Conservation (phyloP, 2,888 invertebrate species). For the Chesias legatella region DNA sequence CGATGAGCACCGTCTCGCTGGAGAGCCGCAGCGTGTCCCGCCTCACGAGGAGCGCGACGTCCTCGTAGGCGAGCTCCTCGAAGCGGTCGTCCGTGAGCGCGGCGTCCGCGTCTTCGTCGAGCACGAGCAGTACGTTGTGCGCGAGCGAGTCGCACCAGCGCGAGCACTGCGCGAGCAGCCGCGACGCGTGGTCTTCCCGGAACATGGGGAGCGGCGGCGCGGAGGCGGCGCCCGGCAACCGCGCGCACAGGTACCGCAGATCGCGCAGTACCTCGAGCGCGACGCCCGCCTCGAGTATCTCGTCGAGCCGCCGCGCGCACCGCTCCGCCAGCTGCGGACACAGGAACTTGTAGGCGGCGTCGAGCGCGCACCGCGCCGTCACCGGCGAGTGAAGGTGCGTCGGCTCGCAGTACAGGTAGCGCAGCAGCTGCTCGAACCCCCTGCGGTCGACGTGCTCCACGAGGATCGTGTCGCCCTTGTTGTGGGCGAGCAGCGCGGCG, state of each 20-base stretch:
- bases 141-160: slow-evolving; percentile 82
- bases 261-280: slow-evolving; percentile 84
- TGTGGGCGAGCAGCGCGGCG: slow-evolving; percentile 74
- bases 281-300: slow-evolving; percentile 82
- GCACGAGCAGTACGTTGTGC: slow-evolving; percentile 82
- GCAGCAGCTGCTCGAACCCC: slow-evolving; percentile 83
- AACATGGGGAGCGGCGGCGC: slow-evolving; percentile 73
- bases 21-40: slow-evolving; percentile 85
- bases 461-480: slow-evolving; percentile 62
- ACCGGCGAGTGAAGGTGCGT: slow-evolving; percentile 81
- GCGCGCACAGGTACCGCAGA: slow-evolving; percentile 70
- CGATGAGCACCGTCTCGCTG: slow-evolving; percentile 82
- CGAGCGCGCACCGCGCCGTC: slow-evolving; percentile 85
- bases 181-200: slow-evolving; percentile 57
- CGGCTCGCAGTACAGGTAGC: slow-evolving; percentile 83
- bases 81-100: slow-evolving; percentile 63
- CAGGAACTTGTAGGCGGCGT: slow-evolving; percentile 87
- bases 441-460: slow-evolving; percentile 83
- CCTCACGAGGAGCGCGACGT: slow-evolving; percentile 82
- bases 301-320: slow-evolving; percentile 84
- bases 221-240: slow-evolving; percentile 67
- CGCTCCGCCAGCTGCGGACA: slow-evolving; percentile 84
- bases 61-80: slow-evolving; percentile 82
- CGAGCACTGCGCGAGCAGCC: slow-evolving; percentile 66
- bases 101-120: slow-evolving; percentile 68